phyloP scores from a whole-genome alignment of 2,888 invertebrate genomes.

The Ochropleura plecta region DNA sequence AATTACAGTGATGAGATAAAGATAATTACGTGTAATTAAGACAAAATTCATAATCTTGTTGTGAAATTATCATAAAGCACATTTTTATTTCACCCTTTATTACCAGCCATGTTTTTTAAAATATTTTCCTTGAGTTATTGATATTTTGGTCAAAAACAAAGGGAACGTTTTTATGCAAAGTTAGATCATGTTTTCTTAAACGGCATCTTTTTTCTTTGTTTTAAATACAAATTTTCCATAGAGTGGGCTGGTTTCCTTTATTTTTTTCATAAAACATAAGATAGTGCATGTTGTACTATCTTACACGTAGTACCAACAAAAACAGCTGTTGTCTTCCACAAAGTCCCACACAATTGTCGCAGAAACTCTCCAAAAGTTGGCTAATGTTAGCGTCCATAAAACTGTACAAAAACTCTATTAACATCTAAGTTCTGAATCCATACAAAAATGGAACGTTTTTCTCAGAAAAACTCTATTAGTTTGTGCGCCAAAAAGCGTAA shows the following conservation, averaged over 20 bases:
- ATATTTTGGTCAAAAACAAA: slow-evolving; percentile 32
- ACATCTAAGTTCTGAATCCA: slow-evolving; percentile 35
- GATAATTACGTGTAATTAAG: slow-evolving; percentile 66
- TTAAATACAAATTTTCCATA: too few species aligned
- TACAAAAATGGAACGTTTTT: slow-evolving; percentile 31
- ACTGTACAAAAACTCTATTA: slow-evolving; percentile 32
- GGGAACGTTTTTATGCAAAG: background rate
- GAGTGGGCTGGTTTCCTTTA: too few species aligned
- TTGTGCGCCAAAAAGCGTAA: slow-evolving; percentile 55
- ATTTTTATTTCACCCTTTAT: slow-evolving; percentile 48
- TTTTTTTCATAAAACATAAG: too few species aligned
- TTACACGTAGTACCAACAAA: background rate
- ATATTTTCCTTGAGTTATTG: slow-evolving; percentile 37
- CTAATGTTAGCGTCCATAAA: background rate
- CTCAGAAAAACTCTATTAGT: slow-evolving; percentile 44
- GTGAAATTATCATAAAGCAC: slow-evolving; percentile 6
- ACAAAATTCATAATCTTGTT: slow-evolving; percentile 45
- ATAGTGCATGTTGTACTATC: too few species aligned
- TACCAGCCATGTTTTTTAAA: slow-evolving; percentile 20
- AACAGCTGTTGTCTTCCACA: slow-evolving; percentile 5
- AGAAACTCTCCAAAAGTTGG: slow-evolving; percentile 32
- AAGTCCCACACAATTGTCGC: slow-evolving; percentile 14
- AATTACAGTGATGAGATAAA: slow-evolving; percentile 70
- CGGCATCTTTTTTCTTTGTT: background rate
- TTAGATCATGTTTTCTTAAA: background rate